These are phyloP conservation scores for Rhadina sibilatrix DNA, from an alignment of 2,113 vertebrate genomes.

Conservation along the genomic window DNA sequence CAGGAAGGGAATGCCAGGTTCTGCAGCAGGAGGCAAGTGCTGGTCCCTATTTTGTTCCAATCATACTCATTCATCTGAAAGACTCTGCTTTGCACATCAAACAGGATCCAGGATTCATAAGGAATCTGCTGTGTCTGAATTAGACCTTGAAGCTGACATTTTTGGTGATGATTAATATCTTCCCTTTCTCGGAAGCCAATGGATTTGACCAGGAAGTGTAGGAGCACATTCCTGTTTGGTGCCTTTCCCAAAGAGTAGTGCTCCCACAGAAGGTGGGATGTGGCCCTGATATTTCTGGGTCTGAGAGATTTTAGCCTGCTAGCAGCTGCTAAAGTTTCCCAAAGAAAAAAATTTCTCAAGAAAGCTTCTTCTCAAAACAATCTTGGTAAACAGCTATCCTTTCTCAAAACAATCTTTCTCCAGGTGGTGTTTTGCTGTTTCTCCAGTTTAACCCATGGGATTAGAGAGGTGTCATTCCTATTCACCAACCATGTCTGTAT, in stretches of 20 bases:
- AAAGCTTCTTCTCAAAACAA: too few relatives aligned
- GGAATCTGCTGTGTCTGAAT: background rate
- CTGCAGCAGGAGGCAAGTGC: background rate
- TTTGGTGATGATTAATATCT: background rate
- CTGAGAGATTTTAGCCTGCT: too few relatives aligned
- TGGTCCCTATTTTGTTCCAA: background rate
- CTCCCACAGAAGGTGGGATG: background rate
- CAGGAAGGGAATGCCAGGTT: background rate
- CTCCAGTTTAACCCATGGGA: too few relatives aligned
- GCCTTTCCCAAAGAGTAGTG: background rate
- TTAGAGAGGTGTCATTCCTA: too few relatives aligned
- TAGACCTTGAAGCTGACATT: background rate
- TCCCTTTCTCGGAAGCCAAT: background rate
- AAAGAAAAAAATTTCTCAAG: too few relatives aligned
- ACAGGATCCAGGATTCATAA: background rate
- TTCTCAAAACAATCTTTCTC: too few relatives aligned
- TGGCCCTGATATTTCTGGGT: too few relatives aligned
- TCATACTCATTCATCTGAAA: background rate
- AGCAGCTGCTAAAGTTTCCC: too few relatives aligned
- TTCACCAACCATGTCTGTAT: too few relatives aligned
- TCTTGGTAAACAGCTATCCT: too few relatives aligned
- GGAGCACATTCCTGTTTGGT: background rate
- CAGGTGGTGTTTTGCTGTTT: too few relatives aligned
- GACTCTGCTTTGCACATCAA: background rate
- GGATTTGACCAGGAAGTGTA: background rate